Base-by-base conservation (phyloP, 2,113 vertebrate genomes). In the Brachyistius frenatus region DNA sequence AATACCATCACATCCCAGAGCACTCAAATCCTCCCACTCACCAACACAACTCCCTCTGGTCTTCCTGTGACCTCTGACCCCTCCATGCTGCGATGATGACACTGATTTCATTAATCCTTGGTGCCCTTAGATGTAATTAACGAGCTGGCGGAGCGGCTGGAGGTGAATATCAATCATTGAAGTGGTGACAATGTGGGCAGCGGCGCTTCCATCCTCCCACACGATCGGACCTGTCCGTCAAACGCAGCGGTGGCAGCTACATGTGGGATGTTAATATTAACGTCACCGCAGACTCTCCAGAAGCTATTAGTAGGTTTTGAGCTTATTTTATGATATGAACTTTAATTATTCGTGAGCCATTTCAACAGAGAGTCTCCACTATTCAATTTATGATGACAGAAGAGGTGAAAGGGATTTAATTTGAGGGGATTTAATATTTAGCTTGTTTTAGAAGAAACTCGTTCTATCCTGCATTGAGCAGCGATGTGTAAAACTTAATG, bases 21-120 rank as follows among this genome's bases (percentile, higher is more conserved):
- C 64, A 53, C 0, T 2, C 37, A 30, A 50, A 14, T 61, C 52
- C 52, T 66, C 41, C 84, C 68, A 60, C 63, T 77, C 68, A 44
- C 64, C 67, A 74, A 85, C 72, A 83, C 64, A 4, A 50, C 66
- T 79, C 83, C 78, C 81, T 82, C 55, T 78, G 73, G 70, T 81
- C 80, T 52, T 4, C 1, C 23, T 52, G 1, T 78, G 70, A 88
- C 79, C 84, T 76, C 65, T 63, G 71, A 88, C 81, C 89, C 36
- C 66, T 53, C 39, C 0, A 4, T 2, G 66, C 74, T 32, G 54
- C 47, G 2, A 41, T 13, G 47, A 72, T 75, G 78, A 73, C 68
- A 72, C 67, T 77, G 84, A 80, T 86, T 80, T 88, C 76, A 90
- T 87, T 85, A 83, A 86, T 85, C 79, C 47, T 70, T 41, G 7